These are phyloP conservation scores for Sparus aurata DNA, from an alignment of 2,797 vertebrate species.

Conservation along the genomic window DNA sequence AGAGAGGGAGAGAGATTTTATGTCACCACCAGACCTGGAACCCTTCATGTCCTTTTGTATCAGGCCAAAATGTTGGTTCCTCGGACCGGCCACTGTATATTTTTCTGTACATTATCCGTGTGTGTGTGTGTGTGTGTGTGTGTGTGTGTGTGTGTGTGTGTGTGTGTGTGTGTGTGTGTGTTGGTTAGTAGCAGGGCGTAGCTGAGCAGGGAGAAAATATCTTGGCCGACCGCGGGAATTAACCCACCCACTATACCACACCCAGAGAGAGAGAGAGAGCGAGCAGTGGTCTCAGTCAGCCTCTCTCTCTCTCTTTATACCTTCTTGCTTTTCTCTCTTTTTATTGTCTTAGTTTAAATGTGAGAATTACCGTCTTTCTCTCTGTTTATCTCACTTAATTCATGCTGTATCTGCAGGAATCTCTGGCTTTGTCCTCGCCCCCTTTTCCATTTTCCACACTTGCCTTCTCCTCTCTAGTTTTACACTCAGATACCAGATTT, in stretches of 20 bases:
- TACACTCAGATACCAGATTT: neutral
- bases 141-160: slow-evolving; percentile 58
- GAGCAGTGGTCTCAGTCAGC: slow-evolving; percentile 42
- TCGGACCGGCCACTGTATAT: slow-evolving; percentile 63
- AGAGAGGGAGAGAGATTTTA: slow-evolving; percentile 44
- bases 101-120: slow-evolving; percentile 71
- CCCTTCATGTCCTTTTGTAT: slow-evolving; percentile 64
- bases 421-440: neutral
- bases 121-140: slow-evolving; percentile 36
- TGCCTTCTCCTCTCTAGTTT: neutral
- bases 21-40: slow-evolving; percentile 67
- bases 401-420: neutral
- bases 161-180: slow-evolving; percentile 59
- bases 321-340: slow-evolving; percentile 41
- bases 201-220: slow-evolving; percentile 86
- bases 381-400: slow-evolving; percentile 13
- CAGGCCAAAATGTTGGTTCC: slow-evolving; percentile 60
- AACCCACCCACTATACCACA: slow-evolving; percentile 83
- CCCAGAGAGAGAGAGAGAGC: slow-evolving; percentile 65
- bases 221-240: slow-evolving; percentile 77
- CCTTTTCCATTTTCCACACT: neutral
- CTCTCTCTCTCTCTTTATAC: slow-evolving; percentile 31
- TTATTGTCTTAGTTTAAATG: slow-evolving; percentile 52
- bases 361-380: slow-evolving; percentile 27
- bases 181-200: slow-evolving; percentile 77